Evolutionary conservation across 2,888 invertebrate genomes (phyloP).

Genomic region (Dasysyrphus albostriatus): DNA sequence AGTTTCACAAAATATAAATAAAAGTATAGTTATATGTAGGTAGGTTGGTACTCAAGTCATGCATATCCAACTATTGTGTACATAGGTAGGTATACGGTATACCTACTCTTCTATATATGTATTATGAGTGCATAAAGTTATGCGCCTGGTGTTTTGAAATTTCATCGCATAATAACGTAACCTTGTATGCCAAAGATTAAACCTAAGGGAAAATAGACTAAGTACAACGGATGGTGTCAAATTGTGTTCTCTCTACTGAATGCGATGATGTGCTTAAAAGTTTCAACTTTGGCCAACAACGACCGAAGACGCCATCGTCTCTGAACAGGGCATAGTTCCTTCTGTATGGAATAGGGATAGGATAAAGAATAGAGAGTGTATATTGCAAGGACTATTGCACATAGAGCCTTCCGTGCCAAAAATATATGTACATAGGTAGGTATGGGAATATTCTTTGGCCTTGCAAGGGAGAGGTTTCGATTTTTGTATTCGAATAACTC

Average conservation of each 20-base stretch:
- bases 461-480: not conserved
- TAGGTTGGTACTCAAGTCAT: not conserved
- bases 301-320: slow-evolving; percentile 10
- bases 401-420: slow-evolving; percentile 26
- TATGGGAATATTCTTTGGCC: not conserved
- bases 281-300: slow-evolving; percentile 36
- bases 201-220: slow-evolving; percentile 47
- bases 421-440: not conserved
- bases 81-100: too few relatives aligned
- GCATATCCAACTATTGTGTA: not conserved
- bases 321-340: not conserved
- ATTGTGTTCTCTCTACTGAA: slow-evolving; percentile 47
- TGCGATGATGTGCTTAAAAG: slow-evolving; percentile 61
- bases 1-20: not conserved
- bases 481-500: slow-evolving; percentile 39
- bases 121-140: slow-evolving; percentile 26
- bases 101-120: not conserved
- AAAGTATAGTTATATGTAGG: too few relatives aligned
- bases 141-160: slow-evolving; percentile 55
- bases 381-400: slow-evolving; percentile 35
- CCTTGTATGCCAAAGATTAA: slow-evolving; percentile 57
- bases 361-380: not conserved
- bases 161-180: slow-evolving; percentile 54
- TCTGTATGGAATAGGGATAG: not conserved
- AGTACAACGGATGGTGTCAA: slow-evolving; percentile 57